Evolutionary conservation across 2,888 invertebrate genomes (phyloP), one percentile per base, ranked within the genome.

Genomic region (Leptura quadrifasciata): DNA sequence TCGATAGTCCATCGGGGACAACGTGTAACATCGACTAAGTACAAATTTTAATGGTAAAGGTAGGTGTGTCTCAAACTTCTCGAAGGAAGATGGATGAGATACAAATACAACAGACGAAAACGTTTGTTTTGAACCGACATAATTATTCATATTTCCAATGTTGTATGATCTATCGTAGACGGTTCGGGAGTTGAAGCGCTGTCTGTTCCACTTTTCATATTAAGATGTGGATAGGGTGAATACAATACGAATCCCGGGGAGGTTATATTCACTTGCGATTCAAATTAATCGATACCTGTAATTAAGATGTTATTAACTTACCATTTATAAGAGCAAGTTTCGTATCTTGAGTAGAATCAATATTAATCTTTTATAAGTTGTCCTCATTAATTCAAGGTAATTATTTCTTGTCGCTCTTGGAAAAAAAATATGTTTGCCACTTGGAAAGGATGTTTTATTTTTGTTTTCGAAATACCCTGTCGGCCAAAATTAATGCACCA

Each of bases 61-160:
- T 47, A 47, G 47, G 47, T 47, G 47, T 47, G 47, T 47, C 47
- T n/a, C 47, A 17, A n/a, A n/a, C n/a, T n/a, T 39, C 15, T n/a
- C 47, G 47, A 47, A 47, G 47, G n/a, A 47, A 47, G 47, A 47
- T 47, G 47, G 47, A 47, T 47, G 47, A n/a, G 47, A 47, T 47
- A 47, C 47, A 47, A n/a, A 47, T n/a, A 47, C n/a, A 47, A 47
- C 47, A 47, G 47, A n/a, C n/a, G 47, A n/a, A 47, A n/a, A 47
- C 47, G 47, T 47, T 47, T 47, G 47, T 47, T 47, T 47, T n/a
- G n/a, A 47, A 47, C 47, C 47, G 47, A 47, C n/a, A 15, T 47
- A 47, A 47, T 47, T 47, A 47, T 47, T 47, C 47, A 47, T 47
- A 47, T 47, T 47, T 12, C 39, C 47, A 15, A 47, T n/a, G 47